These are phyloP conservation scores for Idris sp. DNA, from an alignment of 1,140 invertebrate genomes.

Conservation along the genomic window DNA sequence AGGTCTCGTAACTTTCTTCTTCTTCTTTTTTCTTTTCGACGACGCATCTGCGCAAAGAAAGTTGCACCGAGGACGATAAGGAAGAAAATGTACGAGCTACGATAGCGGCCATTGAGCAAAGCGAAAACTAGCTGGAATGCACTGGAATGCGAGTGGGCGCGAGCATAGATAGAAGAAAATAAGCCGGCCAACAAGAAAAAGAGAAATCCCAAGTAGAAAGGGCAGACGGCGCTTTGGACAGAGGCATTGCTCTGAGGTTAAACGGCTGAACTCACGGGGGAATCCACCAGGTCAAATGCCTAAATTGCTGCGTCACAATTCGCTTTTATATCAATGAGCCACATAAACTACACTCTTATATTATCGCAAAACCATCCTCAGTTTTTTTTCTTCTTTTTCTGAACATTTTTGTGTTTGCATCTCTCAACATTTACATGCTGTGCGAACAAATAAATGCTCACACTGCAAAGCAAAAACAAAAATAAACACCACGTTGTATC, in stretches of 20 bases:
- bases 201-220: conserved; percentile 61
- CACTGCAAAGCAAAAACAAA: too few species aligned
- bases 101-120: conserved; percentile 33
- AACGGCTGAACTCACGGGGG: conserved; percentile 71
- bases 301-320: conserved; percentile 74
- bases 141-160: conserved; percentile 60
- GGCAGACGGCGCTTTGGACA: conserved; percentile 64
- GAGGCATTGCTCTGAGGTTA: conserved; percentile 74
- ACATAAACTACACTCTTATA: conserved; percentile 3
- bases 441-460: too few species aligned
- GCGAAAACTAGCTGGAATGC: conserved; percentile 58
- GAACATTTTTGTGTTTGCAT: too few species aligned
- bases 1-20: conserved; percentile 32
- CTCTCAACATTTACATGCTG: too few species aligned
- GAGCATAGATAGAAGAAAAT: conserved; percentile 23
- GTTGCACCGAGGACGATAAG: conserved; percentile 54
- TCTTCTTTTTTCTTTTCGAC: conserved; percentile 50
- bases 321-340: conserved; percentile 29
- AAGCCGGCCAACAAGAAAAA: conserved; percentile 34
- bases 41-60: conserved; percentile 56
- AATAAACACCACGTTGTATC: too few species aligned
- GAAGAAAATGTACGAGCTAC: conserved; percentile 59
- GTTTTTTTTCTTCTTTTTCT: too few species aligned
- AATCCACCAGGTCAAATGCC: conserved; percentile 72
- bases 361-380: conserved; percentile 7